Conservation (phyloP, 1,140 invertebrate genomes). For the Chrysoperla carnea region DNA sequence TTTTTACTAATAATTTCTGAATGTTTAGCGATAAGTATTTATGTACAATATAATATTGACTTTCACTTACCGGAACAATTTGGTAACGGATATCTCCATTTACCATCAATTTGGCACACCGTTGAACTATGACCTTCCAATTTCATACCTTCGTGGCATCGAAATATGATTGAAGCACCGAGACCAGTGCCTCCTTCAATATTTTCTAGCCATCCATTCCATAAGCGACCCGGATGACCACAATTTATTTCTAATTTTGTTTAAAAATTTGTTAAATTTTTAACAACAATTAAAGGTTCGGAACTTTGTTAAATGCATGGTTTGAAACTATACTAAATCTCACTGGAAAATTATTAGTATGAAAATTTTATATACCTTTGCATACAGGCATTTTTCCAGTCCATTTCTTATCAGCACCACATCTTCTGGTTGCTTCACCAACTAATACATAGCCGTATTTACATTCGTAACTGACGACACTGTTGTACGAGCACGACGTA, state of each 20-base stretch:
- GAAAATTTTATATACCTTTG: slow-evolving; percentile 44
- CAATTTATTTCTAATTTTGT: slow-evolving; percentile 74
- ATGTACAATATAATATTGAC: no score
- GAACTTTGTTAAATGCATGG: no score
- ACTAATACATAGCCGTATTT: slow-evolving; percentile 80
- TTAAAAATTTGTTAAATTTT: neutral
- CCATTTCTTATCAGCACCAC: slow-evolving; percentile 84
- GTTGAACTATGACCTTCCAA: slow-evolving; percentile 77
- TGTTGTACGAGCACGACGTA: slow-evolving; percentile 86
- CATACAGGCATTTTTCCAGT: slow-evolving; percentile 70
- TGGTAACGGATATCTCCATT: slow-evolving; percentile 83
- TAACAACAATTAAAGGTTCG: no score
- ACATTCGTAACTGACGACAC: slow-evolving; percentile 84
- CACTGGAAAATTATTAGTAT: no score
- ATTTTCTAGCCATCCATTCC: slow-evolving; percentile 93
- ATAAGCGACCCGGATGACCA: slow-evolving; percentile 70
- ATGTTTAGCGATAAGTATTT: no score
- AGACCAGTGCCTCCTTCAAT: slow-evolving; percentile 74
- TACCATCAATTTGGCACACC: slow-evolving; percentile 80
- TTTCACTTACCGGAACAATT: slow-evolving; percentile 44
- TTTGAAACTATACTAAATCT: no score
- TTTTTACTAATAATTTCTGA: no score
- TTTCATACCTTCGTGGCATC: slow-evolving; percentile 84
- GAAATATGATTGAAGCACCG: slow-evolving; percentile 82
- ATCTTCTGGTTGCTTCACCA: slow-evolving; percentile 70